Conservation (phyloP, 2,888 invertebrate genomes). For the Bembecia ichneumoniformis region DNA sequence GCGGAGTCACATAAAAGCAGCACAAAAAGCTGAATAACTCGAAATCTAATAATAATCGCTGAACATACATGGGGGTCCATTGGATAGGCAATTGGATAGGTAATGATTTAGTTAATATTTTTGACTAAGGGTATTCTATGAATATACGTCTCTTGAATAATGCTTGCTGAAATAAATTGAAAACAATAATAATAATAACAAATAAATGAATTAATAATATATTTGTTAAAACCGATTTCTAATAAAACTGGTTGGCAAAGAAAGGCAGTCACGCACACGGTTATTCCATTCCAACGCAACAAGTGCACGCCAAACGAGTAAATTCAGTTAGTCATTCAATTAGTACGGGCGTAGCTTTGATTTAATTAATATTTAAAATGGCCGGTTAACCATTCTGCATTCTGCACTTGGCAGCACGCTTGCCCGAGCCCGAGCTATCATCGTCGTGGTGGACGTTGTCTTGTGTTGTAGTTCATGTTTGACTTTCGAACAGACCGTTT, state of each 20-base stretch:
- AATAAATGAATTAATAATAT: not conserved
- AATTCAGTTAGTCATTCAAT: slow-evolving; percentile 15
- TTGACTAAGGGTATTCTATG: too few relatives aligned
- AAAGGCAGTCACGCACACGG: slow-evolving; percentile 10
- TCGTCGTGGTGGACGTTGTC: too few relatives aligned
- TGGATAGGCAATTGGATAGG: too few relatives aligned
- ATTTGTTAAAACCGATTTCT: slow-evolving; percentile 10
- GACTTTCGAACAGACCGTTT: slow-evolving; percentile 54
- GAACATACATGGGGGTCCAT: too few relatives aligned
- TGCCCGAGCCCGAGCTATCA: slow-evolving; percentile 40
- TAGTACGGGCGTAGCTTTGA: slow-evolving; percentile 1
- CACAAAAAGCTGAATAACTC: too few relatives aligned
- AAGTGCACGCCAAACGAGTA: slow-evolving; percentile 15
- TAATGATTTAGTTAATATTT: too few relatives aligned
- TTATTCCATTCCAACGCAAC: slow-evolving; percentile 7
- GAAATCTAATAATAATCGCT: too few relatives aligned
- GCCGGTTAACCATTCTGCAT: slow-evolving; percentile 21
- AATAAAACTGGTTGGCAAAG: slow-evolving; percentile 13
- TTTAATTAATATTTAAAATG: slow-evolving; percentile 25
- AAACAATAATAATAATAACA: not conserved
- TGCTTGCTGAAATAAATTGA: too few relatives aligned
- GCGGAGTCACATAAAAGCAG: too few relatives aligned
- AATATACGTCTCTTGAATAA: too few relatives aligned
- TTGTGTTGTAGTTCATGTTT: slow-evolving; percentile 45
- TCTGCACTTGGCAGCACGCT: slow-evolving; percentile 41